A percentile compares a stretch with the other conserved stretches of the same genome.
Evolutionary conservation across 2,113 vertebrate species (phyloP).

Genomic region (Glaucidium brasilianum): DNA sequence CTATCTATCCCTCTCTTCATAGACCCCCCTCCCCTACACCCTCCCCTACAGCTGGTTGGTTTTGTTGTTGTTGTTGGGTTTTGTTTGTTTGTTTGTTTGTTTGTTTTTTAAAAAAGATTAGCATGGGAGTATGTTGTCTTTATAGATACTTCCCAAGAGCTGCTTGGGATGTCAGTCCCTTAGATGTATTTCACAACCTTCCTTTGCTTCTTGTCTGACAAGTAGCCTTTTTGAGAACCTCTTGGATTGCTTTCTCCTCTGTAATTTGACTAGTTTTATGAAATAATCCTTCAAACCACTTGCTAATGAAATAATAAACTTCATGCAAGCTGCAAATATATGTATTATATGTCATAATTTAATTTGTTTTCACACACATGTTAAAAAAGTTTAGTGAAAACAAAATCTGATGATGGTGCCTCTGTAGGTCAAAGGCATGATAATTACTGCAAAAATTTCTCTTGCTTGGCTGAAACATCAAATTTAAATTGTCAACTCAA

Average conservation of each 20-base stretch:
- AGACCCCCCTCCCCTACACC: background rate
- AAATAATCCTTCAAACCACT: background rate
- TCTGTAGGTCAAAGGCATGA: background rate
- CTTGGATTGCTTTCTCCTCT: background rate
- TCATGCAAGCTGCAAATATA: background rate
- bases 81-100: no score
- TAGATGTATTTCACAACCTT: background rate
- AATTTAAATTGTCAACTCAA: background rate
- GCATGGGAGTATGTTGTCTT: fast-evolving
- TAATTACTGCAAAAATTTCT: background rate
- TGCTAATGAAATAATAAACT: background rate
- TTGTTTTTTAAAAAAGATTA: no score
- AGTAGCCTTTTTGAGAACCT: background rate
- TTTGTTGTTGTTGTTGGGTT: no score
- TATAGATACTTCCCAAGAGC: background rate
- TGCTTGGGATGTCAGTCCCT: background rate
- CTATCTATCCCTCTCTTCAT: background rate
- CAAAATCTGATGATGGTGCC: background rate
- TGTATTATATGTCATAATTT: background rate
- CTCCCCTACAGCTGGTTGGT: background rate
- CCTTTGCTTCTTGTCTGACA: background rate
- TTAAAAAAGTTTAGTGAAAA: background rate
- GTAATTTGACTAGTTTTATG: background rate
- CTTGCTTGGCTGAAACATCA: background rate
- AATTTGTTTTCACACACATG: background rate